Base-by-base conservation (phyloP, 1,140 invertebrate species). In the Camponotus vicinus region DNA sequence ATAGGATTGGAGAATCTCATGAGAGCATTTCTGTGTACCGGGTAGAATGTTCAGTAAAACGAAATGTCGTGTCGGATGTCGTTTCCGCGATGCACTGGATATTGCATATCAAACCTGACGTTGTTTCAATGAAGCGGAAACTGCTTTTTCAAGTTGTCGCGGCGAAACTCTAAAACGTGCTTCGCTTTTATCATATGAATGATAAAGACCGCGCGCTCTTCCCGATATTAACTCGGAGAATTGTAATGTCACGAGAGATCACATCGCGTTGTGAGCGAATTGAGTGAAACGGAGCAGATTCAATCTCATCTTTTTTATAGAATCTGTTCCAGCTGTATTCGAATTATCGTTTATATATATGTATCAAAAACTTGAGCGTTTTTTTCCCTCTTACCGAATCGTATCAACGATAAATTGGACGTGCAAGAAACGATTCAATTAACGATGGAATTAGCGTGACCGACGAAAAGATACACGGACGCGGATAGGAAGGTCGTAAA, bases 371-470 rank as follows among this genome's bases (percentile, higher is more conserved):
- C 34, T 67, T 13, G 8, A 63, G n/a, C 2, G 18, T 49, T 66
- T 49, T 9, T 32, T 18, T 71, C 32, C 9, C 9, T 5, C 4
- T n/a, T 13, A 71, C 1, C 40, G 52, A 2, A n/a, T 0, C 15
- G 27, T 61, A 61, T 73, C 27, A 61, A 73, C 79, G 34, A 59
- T 45, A 59, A 71, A 59, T 42, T 61, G 40, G 40, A 83, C 27
- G 69, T 21, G 11, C 42, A 83, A 86, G 88, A 92, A 92, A 90
- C 91, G 91, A 91, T 93, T 90, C 89, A 89, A 92, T 92, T 92
- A 91, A 89, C 86, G 69, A 40, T 11, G 69, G 59, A 91, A 89
- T 84, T 88, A 87, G 63, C 87, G 84, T 84, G 82, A 86, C 55
- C 78, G 67, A 76, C 61, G 77, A 45, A 40, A 49, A 42, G 32